Conservation (phyloP, 92 coral and sea anemone genomes). For the Siderastrea radians region DNA sequence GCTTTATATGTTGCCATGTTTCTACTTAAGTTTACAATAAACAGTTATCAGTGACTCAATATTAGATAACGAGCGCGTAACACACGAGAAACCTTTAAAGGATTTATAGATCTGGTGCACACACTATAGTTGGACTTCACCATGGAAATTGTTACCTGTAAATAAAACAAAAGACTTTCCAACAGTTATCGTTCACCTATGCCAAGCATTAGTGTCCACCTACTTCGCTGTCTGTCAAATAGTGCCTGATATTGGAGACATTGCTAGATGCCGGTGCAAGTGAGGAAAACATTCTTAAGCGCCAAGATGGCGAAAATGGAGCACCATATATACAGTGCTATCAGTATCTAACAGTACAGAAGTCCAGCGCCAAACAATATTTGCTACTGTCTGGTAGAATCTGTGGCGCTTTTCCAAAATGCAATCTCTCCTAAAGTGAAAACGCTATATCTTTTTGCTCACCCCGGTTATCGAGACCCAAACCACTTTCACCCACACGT, state of each 20-base stretch:
- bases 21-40: constrained; percentile 41
- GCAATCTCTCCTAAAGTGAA: constrained; percentile 20
- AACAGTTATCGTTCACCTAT: background rate
- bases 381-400: constrained; percentile 26
- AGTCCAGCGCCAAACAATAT: constrained; percentile 46
- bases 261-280: constrained; percentile 17
- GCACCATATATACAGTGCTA: constrained; percentile 40
- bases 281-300: constrained; percentile 31
- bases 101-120: background rate
- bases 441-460: background rate
- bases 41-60: constrained; percentile 41
- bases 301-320: constrained; percentile 35
- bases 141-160: background rate
- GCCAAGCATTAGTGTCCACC: constrained; percentile 6
- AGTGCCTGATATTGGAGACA: constrained; percentile 26
- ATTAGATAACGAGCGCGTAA: background rate
- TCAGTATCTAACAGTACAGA: constrained; percentile 29
- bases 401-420: constrained; percentile 31
- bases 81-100: constrained; percentile 3
- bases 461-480: background rate
- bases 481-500: background rate
- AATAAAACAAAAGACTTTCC: background rate
- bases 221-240: background rate
- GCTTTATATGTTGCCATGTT: constrained; percentile 46
- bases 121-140: constrained; percentile 6